Evolutionary conservation across 53 echinoderm and acorn worm genomes (phyloP), one percentile per base, ranked within the genome.

Genomic region (Stichopus horrens): DNA sequence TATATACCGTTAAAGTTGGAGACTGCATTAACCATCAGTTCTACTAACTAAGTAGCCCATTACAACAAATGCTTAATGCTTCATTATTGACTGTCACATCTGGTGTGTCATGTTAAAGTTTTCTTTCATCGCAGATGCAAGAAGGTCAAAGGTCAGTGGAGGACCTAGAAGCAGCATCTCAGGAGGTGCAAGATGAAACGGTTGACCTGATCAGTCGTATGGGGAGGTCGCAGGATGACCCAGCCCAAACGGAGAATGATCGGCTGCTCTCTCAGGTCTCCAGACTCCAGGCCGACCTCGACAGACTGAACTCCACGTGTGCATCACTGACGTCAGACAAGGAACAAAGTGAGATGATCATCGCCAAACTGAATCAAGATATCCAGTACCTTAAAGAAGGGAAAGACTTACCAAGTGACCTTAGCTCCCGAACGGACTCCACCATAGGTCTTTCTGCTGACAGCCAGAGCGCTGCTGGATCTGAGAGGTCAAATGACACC

Each of bases 121-220:
- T 63, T 63, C 63, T 68, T 68, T 68, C 16, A 68, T 68, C 19
- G 16, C 71, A 68, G 71, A 68, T 68, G 71, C 16, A 68, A 6
- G 71, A 94, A 66, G 93, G 93, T 53, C 95, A 97, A 89, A 86
- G 37, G 16, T 67, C 97, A 16, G 92, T 97, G 2, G 95, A 94
- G 1, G 91, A 91, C 66, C 87, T 97, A 21, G 90, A 97, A 51
- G 91, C 95, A 8, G 90, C 93, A 55, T 89, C 76, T 11, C 65
- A 86, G 16, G 88, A 92, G 52, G 88, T 93, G 23, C 78, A 74
- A 19, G 91, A 93, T 63, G 92, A 96, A 76, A 88, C 96, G 0
- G 92, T 92, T 0, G 94, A 93, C 86, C 86, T 96, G 86, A 90
- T 83, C 37, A 83, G 51, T 23, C 18, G 63, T n/a, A 95, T 95